phyloP scores from a whole-genome alignment of 2,888 invertebrate species.

The Danaus chrysippus region DNA sequence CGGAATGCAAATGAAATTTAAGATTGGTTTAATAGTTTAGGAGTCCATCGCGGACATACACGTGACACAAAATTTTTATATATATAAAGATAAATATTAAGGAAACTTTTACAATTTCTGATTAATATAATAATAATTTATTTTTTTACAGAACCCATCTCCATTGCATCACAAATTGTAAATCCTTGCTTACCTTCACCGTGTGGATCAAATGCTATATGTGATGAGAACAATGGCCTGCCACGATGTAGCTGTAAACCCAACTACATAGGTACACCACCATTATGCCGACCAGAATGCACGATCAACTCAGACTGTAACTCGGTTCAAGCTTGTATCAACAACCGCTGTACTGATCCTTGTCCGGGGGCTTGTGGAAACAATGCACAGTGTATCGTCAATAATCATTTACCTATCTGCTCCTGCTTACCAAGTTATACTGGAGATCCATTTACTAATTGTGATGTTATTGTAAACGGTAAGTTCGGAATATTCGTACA shows the following conservation, averaged over 20 bases:
- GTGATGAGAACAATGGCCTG: constrained; percentile 81
- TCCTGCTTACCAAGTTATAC: constrained; percentile 83
- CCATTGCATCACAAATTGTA: constrained; percentile 49
- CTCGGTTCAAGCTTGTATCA: constrained; percentile 83
- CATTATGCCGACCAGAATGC: constrained; percentile 87
- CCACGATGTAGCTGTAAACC: constrained; percentile 85
- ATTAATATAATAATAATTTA: background rate
- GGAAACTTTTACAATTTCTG: background rate
- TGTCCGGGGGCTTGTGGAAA: constrained; percentile 88
- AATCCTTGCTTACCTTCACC: constrained; percentile 87
- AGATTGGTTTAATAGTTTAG: too few relatives aligned
- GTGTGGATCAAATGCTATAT: constrained; percentile 88
- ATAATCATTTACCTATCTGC: constrained; percentile 84
- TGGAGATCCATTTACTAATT: constrained; percentile 85
- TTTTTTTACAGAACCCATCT: constrained; percentile 46
- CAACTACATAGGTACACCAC: constrained; percentile 86
- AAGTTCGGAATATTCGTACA: constrained; percentile 27
- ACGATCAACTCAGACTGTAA: constrained; percentile 85
- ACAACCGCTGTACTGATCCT: constrained; percentile 85
- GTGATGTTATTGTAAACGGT: constrained; percentile 55
- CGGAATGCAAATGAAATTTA: too few relatives aligned
- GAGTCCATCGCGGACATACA: too few relatives aligned
- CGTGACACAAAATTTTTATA: too few relatives aligned
- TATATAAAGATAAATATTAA: too few relatives aligned
- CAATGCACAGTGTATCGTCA: constrained; percentile 85